Conservation (phyloP, 2,113 vertebrate species). For the Neolamprologus sp. region DNA sequence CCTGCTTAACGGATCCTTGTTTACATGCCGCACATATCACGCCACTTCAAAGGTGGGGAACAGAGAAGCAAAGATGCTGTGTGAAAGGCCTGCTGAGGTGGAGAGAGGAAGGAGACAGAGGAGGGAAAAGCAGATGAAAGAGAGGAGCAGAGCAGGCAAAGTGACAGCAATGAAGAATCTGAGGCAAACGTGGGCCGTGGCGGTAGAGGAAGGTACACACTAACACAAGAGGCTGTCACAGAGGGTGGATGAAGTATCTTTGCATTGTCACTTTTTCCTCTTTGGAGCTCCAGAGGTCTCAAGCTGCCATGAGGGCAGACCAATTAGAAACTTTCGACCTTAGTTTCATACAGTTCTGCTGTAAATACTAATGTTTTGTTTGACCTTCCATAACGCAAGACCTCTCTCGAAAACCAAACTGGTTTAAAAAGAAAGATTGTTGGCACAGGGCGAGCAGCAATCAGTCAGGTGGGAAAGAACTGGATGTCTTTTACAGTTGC, state of each 20-base stretch:
- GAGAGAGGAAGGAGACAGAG: constrained; percentile 23
- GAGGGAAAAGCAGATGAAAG: constrained; percentile 26
- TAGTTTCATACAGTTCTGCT: neutral
- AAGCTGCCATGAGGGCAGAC: neutral
- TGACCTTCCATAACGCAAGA: neutral
- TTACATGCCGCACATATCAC: constrained; percentile 53
- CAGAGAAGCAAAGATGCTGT: constrained; percentile 9
- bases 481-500: neutral
- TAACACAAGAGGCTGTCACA: neutral
- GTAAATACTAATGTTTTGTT: neutral
- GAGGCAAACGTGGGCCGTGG: neutral
- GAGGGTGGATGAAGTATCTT: neutral
- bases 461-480: neutral
- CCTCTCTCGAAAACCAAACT: neutral
- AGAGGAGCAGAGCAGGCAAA: constrained; percentile 1
- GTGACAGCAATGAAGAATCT: constrained; percentile 34
- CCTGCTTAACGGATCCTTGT: constrained; percentile 44
- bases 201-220: neutral
- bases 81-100: constrained; percentile 20
- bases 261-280: neutral
- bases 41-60: constrained; percentile 44
- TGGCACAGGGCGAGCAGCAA: neutral
- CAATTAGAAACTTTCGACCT: neutral
- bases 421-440: neutral
- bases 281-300: neutral